Base-by-base conservation (phyloP, 2,113 vertebrate genomes). In the Actenoides lindsayi region DNA sequence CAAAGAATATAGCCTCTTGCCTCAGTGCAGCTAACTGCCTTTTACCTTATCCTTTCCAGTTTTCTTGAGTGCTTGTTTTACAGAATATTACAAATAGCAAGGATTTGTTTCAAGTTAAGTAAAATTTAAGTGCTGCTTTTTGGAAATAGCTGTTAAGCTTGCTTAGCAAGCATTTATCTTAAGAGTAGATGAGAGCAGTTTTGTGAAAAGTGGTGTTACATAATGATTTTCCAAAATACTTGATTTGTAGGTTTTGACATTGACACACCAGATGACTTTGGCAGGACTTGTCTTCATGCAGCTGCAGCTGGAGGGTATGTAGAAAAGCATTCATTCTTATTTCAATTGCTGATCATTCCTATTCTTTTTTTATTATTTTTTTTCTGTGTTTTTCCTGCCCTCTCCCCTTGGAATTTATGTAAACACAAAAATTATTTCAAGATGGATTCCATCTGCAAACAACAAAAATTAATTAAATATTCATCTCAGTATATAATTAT, bases 221-320 rank as follows among this genome's bases (percentile, higher is more conserved):
- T 92, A 71, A 90, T 70, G 83, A 31, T 68, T 96, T 94, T 79
- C 30, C 30, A 83, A 93, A 97, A 95, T 87, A 37, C 23, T 85
- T 75, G 37, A 94, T 79, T 95, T 95, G 25, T 95, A 99, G 99
- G 99, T 94, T 99, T 99, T 98, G 99, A 99, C 96, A 98, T 99
- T 77, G 99, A 99, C 96, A 99, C 99, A n/a, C 98, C 99, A 82
- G 99, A 99, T 98, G 99, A 99, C 97, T 99, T 99, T 97, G 99
- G 99, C 95, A 99, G 99, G 97, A 99, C 99, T 92, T 99, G 99
- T 98, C 99, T 99, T 98, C 99, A 99, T 87, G 99, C 99, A 93
- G 99, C 99, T 91, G 99, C 99, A 96, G 99, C 99, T 97, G 99
- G 99, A 98, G 99, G 99, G 99, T 99, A 97, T 97, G 99, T 97